phyloP scores from a whole-genome alignment of 2,888 invertebrate genomes.

The Cosmopolites sordidus region DNA sequence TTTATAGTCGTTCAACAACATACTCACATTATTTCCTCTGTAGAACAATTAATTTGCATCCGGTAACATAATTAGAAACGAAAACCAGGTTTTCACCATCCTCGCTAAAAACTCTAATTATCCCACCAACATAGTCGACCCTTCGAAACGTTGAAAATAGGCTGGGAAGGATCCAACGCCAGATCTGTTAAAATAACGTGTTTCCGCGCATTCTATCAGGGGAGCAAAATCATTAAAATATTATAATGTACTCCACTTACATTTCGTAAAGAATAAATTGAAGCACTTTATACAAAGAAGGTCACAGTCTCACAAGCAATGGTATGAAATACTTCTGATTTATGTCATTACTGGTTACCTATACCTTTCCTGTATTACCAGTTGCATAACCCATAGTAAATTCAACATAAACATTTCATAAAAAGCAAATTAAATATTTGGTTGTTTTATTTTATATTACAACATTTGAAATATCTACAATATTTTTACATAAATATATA shows the following conservation, averaged over 20 bases:
- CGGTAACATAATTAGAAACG: constrained; percentile 28
- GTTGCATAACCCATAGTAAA: too few relatives aligned
- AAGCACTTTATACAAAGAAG: constrained; percentile 2
- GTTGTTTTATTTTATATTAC: too few relatives aligned
- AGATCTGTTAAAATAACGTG: constrained; percentile 9
- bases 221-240: constrained; percentile 27
- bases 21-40: constrained; percentile 30
- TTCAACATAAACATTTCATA: too few relatives aligned
- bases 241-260: constrained; percentile 20
- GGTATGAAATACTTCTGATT: constrained; percentile 1
- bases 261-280: constrained; percentile 3
- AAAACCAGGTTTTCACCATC: not conserved
- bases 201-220: constrained; percentile 17
- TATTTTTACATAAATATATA: too few relatives aligned
- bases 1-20: too few relatives aligned
- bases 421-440: too few relatives aligned
- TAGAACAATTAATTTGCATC: constrained; percentile 28
- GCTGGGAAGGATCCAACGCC: not conserved
- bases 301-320: constrained; percentile 7
- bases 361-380: too few relatives aligned
- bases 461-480: too few relatives aligned
- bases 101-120: too few relatives aligned
- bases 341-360: too few relatives aligned
- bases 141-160: too few relatives aligned
- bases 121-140: too few relatives aligned